These are phyloP conservation scores for Tachina grossa DNA, from an alignment of 2,888 invertebrate genomes.

Conservation along the genomic window DNA sequence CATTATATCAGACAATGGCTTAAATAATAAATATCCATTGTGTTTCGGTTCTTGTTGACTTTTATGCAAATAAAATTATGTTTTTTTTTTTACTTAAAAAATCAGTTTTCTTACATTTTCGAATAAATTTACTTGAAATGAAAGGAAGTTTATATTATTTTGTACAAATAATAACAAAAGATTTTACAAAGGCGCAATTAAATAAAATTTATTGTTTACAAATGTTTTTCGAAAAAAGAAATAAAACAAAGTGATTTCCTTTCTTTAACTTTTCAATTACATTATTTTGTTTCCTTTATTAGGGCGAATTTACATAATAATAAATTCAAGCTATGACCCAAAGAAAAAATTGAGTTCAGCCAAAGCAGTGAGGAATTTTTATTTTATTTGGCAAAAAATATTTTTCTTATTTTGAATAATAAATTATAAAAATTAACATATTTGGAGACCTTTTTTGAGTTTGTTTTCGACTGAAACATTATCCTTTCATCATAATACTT, in stretches of 20 bases:
- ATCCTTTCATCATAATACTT: too few relatives aligned
- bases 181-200: constrained; percentile 13
- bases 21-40: not conserved
- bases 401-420: too few relatives aligned
- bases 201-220: not conserved
- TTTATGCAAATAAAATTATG: not conserved
- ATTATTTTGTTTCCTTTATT: not conserved
- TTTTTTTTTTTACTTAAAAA: not conserved
- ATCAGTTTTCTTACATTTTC: not conserved
- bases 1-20: not conserved
- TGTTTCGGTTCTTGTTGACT: not conserved
- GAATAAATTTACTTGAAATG: not conserved
- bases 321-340: not conserved
- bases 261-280: not conserved
- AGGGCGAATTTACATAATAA: not conserved
- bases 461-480: too few relatives aligned
- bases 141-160: not conserved
- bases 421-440: too few relatives aligned
- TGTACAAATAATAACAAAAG: not conserved
- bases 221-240: not conserved
- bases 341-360: not conserved
- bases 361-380: too few relatives aligned
- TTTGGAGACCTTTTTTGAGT: too few relatives aligned
- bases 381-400: too few relatives aligned
- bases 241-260: not conserved